Evolutionary conservation across 2,888 invertebrate species (phyloP), one percentile per base, ranked within the genome.

Genomic region (Eristalis arbustorum): DNA sequence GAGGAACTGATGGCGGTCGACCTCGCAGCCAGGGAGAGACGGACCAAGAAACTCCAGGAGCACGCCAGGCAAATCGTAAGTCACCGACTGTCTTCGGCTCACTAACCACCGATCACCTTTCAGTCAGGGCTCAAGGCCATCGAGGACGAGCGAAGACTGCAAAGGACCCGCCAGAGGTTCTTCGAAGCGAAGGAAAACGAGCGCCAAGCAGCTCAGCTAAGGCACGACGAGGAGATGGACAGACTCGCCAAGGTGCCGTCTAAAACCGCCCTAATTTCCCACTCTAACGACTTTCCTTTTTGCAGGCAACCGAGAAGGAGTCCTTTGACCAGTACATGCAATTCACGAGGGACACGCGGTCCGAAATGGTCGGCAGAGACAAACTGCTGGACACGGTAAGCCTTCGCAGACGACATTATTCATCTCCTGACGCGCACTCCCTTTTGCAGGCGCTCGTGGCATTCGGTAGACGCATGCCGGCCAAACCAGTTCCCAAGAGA

Each of bases 381-480:
- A 81, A 77, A 59, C 73, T 69, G 57, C 56, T 85, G 0, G 85
- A 85, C 42, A 74, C 66, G 14, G 85, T 85, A 57, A 78, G 64
- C 10, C 25, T 2, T 8, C 67, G 8, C 22, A 23, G 14, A 6
- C 14, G 42, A 6, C 49, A 49, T 49, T 18, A 49, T 18, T 25
- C 22, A 18, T 14, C 31, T 25, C 40, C n/a, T n/a, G 13, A 71
- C 57, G 18, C 1, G 25, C 56, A 11, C 23, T 57, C 18, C 34
- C 25, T 59, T 23, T 25, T 1, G n/a, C 25, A 85, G 85, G 82
- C 85, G 18, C 42, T 85, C 1, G 62, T 57, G 6, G 63, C 85
- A 13, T 68, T 77, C 10, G 69, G 73, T 22, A 68, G 81, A 62
- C 69, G 56, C 34, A 63, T 74, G 22, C 59, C 57, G 10, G 10